Evolutionary conservation across 2,113 vertebrate genomes (phyloP).

Genomic region (Nothobranchius furzeri): DNA sequence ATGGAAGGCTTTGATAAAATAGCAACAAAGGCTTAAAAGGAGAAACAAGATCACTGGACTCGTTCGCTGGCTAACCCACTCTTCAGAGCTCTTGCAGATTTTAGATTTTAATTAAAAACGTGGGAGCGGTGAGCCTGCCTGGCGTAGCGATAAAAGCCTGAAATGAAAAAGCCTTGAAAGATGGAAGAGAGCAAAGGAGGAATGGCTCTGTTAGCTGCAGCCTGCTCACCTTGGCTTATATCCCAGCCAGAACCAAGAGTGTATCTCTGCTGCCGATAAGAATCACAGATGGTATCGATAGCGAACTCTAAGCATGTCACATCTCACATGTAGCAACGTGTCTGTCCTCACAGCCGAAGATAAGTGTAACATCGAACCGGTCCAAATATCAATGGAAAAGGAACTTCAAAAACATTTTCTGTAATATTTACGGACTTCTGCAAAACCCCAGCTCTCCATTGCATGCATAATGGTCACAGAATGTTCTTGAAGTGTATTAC

Average conservation of each 20-base stretch:
- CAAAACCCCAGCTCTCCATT: no score
- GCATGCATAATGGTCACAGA: no score
- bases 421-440: no score
- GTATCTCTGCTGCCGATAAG: slow-evolving; percentile 56
- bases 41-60: slow-evolving; percentile 51
- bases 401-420: no score
- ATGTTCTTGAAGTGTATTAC: no score
- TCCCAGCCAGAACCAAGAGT: slow-evolving; percentile 43
- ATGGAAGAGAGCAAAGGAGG: slow-evolving; percentile 59
- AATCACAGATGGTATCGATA: slow-evolving; percentile 60
- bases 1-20: slow-evolving; percentile 54
- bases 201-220: slow-evolving; percentile 49
- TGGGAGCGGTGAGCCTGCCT: slow-evolving; percentile 49
- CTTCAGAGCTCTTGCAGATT: slow-evolving; percentile 70
- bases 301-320: slow-evolving; percentile 9
- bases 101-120: slow-evolving; percentile 78
- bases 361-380: slow-evolving; percentile 10
- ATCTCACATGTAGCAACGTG: slow-evolving; percentile 48
- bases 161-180: slow-evolving; percentile 75
- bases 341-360: slow-evolving; percentile 36
- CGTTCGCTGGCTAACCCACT: slow-evolving; percentile 59
- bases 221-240: slow-evolving; percentile 46
- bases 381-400: slow-evolving; percentile 4
- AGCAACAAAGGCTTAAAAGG: slow-evolving; percentile 47
- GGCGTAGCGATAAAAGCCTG: slow-evolving; percentile 68